These are phyloP conservation scores for Pagrus major DNA, from an alignment of 2,113 vertebrate species.

Conservation along the genomic window DNA sequence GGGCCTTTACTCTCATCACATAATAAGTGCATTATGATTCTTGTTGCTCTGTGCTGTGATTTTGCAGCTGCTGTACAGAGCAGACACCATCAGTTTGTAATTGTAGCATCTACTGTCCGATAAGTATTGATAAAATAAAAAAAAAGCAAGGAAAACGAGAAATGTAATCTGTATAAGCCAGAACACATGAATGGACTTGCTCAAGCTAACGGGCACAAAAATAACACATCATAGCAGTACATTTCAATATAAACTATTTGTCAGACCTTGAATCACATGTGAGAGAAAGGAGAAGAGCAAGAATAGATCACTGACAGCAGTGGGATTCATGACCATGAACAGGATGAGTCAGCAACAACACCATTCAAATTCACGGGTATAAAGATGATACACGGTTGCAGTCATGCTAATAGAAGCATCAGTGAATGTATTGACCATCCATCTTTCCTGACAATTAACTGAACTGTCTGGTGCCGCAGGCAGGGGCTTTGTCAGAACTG, in stretches of 20 bases:
- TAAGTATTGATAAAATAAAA: too few species aligned
- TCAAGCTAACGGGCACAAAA: not conserved
- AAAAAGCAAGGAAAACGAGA: too few species aligned
- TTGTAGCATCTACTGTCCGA: too few species aligned
- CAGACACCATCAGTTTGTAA: too few species aligned
- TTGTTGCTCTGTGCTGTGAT: too few species aligned
- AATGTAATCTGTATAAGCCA: too few species aligned
- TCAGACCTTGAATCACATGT: slow-evolving; percentile 20
- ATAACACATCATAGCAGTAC: not conserved
- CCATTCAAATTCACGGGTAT: not conserved
- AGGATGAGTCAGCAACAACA: not conserved
- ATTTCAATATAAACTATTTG: not conserved
- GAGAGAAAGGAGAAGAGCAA: not conserved
- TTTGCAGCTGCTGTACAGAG: too few species aligned
- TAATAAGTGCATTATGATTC: too few species aligned
- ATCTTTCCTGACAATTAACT: not conserved
- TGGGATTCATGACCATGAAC: slow-evolving; percentile 10
- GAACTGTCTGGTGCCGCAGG: not conserved
- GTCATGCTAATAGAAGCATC: not conserved
- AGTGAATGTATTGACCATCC: not conserved
- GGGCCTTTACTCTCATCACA: too few species aligned
- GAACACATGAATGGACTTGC: too few species aligned
- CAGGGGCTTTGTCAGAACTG: not conserved
- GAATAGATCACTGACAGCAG: not conserved
- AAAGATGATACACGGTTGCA: not conserved